These are phyloP conservation scores for Dromococcyx pavoninus DNA, from an alignment of 2,797 vertebrate genomes.

Conservation along the genomic window DNA sequence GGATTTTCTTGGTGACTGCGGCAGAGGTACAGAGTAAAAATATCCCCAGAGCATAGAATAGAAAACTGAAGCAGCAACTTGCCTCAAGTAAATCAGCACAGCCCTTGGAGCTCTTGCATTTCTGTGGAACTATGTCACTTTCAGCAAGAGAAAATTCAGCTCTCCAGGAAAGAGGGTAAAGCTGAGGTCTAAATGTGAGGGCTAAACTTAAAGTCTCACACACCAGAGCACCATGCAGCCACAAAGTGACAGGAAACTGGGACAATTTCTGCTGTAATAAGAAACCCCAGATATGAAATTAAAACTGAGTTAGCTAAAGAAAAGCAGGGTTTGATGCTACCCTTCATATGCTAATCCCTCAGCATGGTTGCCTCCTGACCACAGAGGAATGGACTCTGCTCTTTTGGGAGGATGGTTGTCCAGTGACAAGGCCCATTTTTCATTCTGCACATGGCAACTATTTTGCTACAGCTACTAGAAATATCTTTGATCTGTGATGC, in stretches of 20 bases:
- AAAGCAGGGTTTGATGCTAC: background rate
- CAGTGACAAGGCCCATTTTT: background rate
- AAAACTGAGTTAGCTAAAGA: background rate
- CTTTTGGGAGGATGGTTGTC: background rate
- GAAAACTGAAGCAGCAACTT: constrained; percentile 15
- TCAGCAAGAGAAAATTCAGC: background rate
- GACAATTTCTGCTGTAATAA: background rate
- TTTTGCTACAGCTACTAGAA: background rate
- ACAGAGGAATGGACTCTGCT: background rate
- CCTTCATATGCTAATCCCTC: background rate
- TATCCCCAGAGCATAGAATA: constrained; percentile 5
- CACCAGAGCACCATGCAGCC: background rate
- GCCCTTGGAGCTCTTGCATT: background rate
- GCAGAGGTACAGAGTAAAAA: background rate
- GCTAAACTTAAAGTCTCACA: background rate
- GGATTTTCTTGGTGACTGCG: background rate
- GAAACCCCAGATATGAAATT: background rate
- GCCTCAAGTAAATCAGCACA: constrained; percentile 3
- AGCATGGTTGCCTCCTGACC: background rate
- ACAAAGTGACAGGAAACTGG: background rate
- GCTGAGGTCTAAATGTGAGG: background rate
- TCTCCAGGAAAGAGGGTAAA: background rate
- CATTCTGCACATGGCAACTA: background rate
- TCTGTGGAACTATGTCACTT: background rate
- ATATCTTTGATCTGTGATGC: background rate